Conservation (phyloP, 1,140 invertebrate genomes). For the Dryas iulia region DNA sequence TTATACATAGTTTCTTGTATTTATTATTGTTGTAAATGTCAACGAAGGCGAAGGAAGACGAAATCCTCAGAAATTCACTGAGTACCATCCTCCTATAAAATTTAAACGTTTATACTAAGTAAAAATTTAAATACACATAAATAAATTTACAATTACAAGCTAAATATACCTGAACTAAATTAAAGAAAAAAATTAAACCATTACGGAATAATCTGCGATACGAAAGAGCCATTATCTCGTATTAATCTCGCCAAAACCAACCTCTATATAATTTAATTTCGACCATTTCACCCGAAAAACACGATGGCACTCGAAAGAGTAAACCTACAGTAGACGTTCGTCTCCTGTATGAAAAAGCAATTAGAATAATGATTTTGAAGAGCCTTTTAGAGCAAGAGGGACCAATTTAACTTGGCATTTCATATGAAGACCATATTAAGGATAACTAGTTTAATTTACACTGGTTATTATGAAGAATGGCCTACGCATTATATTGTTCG, state of each 20-base stretch:
- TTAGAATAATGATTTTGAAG: conserved; percentile 77
- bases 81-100: no score
- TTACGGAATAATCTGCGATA: no score
- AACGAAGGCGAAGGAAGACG: no score
- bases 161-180: not conserved
- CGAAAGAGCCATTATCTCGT: conserved; percentile 49
- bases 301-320: conserved; percentile 64
- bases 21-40: no score
- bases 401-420: conserved; percentile 32
- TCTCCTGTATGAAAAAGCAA: conserved; percentile 73
- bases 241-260: conserved; percentile 63
- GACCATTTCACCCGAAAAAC: conserved; percentile 58
- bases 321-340: conserved; percentile 46
- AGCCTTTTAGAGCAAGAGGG: conserved; percentile 36
- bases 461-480: conserved; percentile 36
- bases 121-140: not conserved
- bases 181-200: not conserved
- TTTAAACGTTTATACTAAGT: no score
- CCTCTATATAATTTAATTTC: conserved; percentile 69
- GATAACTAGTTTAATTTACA: conserved; percentile 21
- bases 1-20: no score
- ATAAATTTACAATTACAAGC: not conserved
- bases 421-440: not conserved
- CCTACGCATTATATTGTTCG: conserved; percentile 38
- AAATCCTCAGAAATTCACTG: no score